Conservation (phyloP, 2,888 invertebrate genomes). For the Ornithoptera alexandrae region DNA sequence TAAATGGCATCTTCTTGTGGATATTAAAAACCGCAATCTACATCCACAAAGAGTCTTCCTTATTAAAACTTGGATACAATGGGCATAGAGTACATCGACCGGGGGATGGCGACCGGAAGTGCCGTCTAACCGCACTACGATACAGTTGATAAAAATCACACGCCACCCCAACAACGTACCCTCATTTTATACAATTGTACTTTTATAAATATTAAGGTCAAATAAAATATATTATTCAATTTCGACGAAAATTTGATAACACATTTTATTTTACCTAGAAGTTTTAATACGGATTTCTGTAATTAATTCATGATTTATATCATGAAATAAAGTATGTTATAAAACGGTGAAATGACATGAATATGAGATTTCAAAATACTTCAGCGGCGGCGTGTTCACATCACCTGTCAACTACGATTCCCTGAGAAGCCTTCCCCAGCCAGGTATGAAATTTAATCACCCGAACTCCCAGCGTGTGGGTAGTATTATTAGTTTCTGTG, state of each 20-base stretch:
- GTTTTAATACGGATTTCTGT: no score
- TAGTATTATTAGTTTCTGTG: background rate
- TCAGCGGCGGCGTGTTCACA: background rate
- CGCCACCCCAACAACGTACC: conserved; percentile 16
- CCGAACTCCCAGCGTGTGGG: background rate
- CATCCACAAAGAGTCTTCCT: conserved; percentile 12
- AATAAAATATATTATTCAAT: background rate
- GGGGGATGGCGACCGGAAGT: conserved; percentile 19
- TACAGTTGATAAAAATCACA: conserved; percentile 26
- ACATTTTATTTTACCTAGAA: no score
- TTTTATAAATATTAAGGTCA: conserved; percentile 18
- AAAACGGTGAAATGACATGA: background rate
- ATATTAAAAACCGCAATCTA: background rate
- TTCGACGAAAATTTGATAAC: no score
- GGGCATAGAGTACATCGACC: conserved; percentile 25
- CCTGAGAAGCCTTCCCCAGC: background rate
- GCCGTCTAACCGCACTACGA: conserved; percentile 26
- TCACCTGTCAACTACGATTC: background rate
- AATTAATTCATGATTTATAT: no score
- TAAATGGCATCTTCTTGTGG: background rate
- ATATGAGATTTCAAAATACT: background rate
- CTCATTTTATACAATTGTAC: conserved; percentile 3
- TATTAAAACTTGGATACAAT: conserved; percentile 7
- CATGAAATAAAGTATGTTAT: background rate
- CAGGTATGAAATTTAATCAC: background rate